Base-by-base conservation (phyloP, 2,113 vertebrate genomes). In the Halichoerus grypus region DNA sequence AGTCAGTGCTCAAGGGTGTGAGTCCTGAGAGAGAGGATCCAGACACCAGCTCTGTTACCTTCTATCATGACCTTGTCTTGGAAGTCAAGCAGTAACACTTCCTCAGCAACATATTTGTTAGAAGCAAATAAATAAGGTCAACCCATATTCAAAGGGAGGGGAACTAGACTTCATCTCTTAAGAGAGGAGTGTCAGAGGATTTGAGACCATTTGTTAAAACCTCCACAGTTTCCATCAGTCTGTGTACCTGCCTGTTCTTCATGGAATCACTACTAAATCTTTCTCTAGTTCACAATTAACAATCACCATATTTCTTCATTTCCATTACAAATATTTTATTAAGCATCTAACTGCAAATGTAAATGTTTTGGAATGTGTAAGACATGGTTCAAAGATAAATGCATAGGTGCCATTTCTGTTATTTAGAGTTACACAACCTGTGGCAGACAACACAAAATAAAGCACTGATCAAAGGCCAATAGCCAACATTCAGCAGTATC, bases 241-340 rank as follows among this genome's bases (percentile, higher is more conserved):
- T 90, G 49, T 10, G 59, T 7, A 86, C 26, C n/a, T 91, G 21
- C n/a, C 9, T 19, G 21, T 59, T 77, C 26, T 59, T 89, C 67
- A 81, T 33, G 86, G 36, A 81, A 10, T 91, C 51, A 33, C 1
- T 71, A 33, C 1, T 71, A 88, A 88, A 82, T 77, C 5, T 85
- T 80, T 76, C n/a, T 84, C 14, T 69, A 88, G 46, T 74, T 89
- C 18, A 74, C 33, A 63, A 77, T 33, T 55, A 36, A 51, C 28
- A 86, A 55, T 4, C 7, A 42, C 1, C 7, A 16, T 61, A 65
- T 79, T 93, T 79, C 42, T 93, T 93, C 19, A 67, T 59, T 21
- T 91, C 28, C 39, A 86, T 39, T 90, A 42, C 11, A 91, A 33
- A 55, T 36, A 36, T 88, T 81, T 96, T 82, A 86, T 88, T 81